Evolutionary conservation across 30 jellyfish, hydroid and myxozoan genomes (phyloP), one percentile per base, ranked within the genome.

Genomic region (Pelagia noctiluca): DNA sequence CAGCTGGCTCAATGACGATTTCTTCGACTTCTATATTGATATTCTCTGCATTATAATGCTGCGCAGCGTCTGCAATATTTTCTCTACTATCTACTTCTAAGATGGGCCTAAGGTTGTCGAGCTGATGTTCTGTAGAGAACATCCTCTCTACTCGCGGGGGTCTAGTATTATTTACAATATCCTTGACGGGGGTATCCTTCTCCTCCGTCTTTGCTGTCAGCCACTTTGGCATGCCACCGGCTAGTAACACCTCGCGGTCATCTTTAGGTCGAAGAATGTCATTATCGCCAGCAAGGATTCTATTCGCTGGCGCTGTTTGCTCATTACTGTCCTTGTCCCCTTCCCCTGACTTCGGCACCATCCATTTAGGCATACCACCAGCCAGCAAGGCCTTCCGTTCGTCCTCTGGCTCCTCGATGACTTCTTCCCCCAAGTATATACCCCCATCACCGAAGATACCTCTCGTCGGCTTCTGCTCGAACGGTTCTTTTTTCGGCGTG

Each of bases 361-460:
- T 53, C 69, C 68, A 76, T 36, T 77, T 77, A 42, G n/a, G n/a
- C n/a, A n/a, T 52, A 52, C 84, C 68, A 5, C 91, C 91, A 66
- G 34, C 30, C 1, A 81, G 35, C 18, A 81, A 52, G 60, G 72
- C 83, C 31, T 81, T 84, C 37, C 91, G 72, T 54, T 81, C 91
- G 32, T 81, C 75, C 16, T 42, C 50, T 32, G 91, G 84, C 91
- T 81, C 84, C 49, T 50, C 76, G 18, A 78, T 79, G 16, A 66
- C 92, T 61, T 68, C 95, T 37, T 90, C 95, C 18, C 97, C 97
- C 24, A 90, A 65, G 63, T 90, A 90, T 4, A 90, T 90, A 30
- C 97, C 96, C 23, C 88, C 94, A 22, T 67, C 84, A 3, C 87
- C 90, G 35, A 3, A 85, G 0, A 80, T 73, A 18, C 95, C 72